Evolutionary conservation across 2,888 invertebrate genomes (phyloP).

Genomic region (Lasiommata megera): DNA sequence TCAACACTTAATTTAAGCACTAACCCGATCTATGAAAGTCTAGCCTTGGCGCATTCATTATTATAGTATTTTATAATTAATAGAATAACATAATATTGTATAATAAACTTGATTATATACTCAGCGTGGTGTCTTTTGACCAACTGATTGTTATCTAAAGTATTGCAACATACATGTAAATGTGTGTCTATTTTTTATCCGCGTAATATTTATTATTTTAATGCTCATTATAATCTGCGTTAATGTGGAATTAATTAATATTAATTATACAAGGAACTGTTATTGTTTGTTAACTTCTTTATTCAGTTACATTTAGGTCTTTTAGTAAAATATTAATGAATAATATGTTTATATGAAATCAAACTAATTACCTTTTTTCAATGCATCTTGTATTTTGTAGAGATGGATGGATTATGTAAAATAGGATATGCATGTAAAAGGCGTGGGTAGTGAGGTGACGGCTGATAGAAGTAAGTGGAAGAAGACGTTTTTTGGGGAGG

Average conservation of each 20-base stretch:
- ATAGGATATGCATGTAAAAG: too few relatives aligned
- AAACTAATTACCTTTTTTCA: too few relatives aligned
- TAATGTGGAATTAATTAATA: neutral
- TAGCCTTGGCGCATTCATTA: neutral
- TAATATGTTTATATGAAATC: too few relatives aligned
- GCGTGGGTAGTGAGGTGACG: too few relatives aligned
- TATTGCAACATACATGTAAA: constrained; percentile 7
- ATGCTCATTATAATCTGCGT: neutral
- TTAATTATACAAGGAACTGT: neutral
- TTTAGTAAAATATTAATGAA: too few relatives aligned
- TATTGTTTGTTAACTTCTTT: too few relatives aligned
- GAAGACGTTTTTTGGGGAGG: too few relatives aligned
- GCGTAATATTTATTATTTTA: neutral
- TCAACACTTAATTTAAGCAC: neutral
- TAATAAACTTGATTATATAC: neutral
- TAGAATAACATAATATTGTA: neutral
- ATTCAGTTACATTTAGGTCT: too few relatives aligned
- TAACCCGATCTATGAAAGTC: neutral
- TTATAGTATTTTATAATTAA: neutral
- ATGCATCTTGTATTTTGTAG: too few relatives aligned
- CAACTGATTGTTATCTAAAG: neutral
- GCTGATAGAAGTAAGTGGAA: too few relatives aligned
- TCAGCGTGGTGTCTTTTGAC: neutral
- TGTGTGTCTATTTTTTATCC: neutral
- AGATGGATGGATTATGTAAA: too few relatives aligned